These are phyloP conservation scores for Aleiodes testaceus DNA, from an alignment of 2,888 invertebrate species.

Conservation along the genomic window DNA sequence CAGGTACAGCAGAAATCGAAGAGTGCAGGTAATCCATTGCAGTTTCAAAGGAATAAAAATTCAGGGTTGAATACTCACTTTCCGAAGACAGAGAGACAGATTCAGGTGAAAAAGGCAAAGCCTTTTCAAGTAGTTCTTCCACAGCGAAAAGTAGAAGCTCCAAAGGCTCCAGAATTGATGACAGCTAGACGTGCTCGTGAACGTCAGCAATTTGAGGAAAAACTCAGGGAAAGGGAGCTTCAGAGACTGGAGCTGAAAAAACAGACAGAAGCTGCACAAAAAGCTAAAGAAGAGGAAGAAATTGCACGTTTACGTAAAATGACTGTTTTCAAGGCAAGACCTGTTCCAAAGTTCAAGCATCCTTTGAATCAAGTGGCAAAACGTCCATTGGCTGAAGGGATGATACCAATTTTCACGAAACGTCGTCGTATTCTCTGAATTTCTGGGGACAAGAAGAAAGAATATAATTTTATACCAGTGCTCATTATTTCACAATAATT, in stretches of 20 bases:
- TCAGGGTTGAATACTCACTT: not conserved
- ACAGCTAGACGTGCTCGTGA: constrained; percentile 52
- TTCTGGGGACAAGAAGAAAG: too few relatives aligned
- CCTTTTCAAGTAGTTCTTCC: constrained; percentile 46
- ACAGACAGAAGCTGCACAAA: constrained; percentile 48
- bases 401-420: constrained; percentile 50
- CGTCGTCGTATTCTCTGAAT: constrained; percentile 49
- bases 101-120: constrained; percentile 49
- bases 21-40: not conserved
- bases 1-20: not conserved
- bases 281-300: constrained; percentile 51
- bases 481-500: not conserved
- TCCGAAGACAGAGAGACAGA: not conserved
- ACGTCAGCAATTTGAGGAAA: constrained; percentile 52
- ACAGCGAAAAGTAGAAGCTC: constrained; percentile 33
- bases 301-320: constrained; percentile 48
- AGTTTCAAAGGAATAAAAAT: not conserved
- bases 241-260: constrained; percentile 39
- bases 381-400: constrained; percentile 53
- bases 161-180: constrained; percentile 50
- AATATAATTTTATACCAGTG: too few relatives aligned
- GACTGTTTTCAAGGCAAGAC: constrained; percentile 54
- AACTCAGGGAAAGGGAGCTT: constrained; percentile 46
- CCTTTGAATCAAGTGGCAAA: constrained; percentile 48
- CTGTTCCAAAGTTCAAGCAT: constrained; percentile 52